Evolutionary conservation across 2,797 vertebrate species (phyloP), one percentile per base, ranked within the genome.

Genomic region (Atherinosoma microstoma): DNA sequence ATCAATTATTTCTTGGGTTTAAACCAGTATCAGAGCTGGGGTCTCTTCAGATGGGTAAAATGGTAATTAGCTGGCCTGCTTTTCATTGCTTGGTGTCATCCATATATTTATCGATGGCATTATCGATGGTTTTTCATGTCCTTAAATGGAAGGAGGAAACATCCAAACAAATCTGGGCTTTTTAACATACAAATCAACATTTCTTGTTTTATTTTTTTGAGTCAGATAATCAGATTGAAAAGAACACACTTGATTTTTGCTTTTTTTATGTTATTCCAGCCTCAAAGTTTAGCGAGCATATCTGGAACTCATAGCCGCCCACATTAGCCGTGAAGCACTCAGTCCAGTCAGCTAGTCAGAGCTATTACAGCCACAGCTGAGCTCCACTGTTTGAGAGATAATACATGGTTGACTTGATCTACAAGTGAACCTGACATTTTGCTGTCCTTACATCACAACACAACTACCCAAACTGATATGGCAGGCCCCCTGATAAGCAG

Each of bases 351-450:
- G 82, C 77, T 80, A 78, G 78, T 85, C 84, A 56, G 83, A 76
- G 84, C 85, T 87, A 77, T 86, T 81, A 84, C 75, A 82, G 90
- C 89, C 82, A 80, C 85, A 85, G 91, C 88, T 76, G 70, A 91
- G 89, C 89, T 84, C 77, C 87, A 83, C 91, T 92, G 87, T 92
- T 91, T 84, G 87, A 81, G 86, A 92, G 92, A 93, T 95, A 94
- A 94, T 92, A 91, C 93, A 92, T 92, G 93, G 92, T 92, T 91
- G 92, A 93, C 93, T 94, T 94, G 93, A 94, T 95, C 93, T 94
- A 94, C 92, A 93, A 93, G 93, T 94, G 92, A 94, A 94, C 92
- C 92, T 94, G 94, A 94, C 93, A 93, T 94, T 92, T 93, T 77
- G 84, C 88, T 89, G 88, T 89, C 90, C 89, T 92, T 92, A 93